Conservation (phyloP, 2,888 invertebrate species). For the Caenorhabditis sp. region DNA sequence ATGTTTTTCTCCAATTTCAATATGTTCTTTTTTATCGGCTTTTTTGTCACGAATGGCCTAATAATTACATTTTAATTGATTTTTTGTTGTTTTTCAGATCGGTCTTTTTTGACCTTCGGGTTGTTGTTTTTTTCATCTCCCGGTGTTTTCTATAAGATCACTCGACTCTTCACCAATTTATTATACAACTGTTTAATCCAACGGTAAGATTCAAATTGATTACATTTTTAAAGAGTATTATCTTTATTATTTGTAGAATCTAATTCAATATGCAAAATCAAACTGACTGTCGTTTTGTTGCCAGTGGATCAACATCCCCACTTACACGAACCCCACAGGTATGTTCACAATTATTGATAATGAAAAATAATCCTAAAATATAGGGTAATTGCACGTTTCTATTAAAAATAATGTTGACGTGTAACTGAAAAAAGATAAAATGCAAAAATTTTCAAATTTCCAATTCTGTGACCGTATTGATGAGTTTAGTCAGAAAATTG, state of each 20-base stretch:
- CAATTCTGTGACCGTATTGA: too few relatives aligned
- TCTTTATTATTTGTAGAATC: not conserved
- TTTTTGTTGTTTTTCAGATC: not conserved
- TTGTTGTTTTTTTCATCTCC: conserved; percentile 1
- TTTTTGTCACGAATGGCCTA: too few relatives aligned
- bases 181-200: not conserved
- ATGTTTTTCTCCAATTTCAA: not conserved
- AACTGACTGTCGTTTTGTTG: conserved; percentile 1
- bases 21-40: too few relatives aligned
- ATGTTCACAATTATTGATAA: too few relatives aligned
- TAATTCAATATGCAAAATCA: not conserved
- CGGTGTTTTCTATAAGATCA: conserved; percentile 6
- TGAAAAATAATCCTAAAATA: too few relatives aligned
- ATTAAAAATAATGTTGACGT: too few relatives aligned
- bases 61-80: not conserved
- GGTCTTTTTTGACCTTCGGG: conserved; percentile 5
- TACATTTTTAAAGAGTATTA: not conserved
- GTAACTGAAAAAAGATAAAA: too few relatives aligned
- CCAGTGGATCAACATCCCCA: not conserved
- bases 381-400: too few relatives aligned
- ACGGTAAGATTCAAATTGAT: not conserved
- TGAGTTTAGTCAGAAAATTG: too few relatives aligned
- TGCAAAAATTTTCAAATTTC: too few relatives aligned
- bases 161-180: not conserved
- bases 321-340: not conserved